Percentiles rank a stretch among this genome's conserved stretches.
phyloP scores from a whole-genome alignment of 2,888 invertebrate species.

The Dendrolimus houi region DNA sequence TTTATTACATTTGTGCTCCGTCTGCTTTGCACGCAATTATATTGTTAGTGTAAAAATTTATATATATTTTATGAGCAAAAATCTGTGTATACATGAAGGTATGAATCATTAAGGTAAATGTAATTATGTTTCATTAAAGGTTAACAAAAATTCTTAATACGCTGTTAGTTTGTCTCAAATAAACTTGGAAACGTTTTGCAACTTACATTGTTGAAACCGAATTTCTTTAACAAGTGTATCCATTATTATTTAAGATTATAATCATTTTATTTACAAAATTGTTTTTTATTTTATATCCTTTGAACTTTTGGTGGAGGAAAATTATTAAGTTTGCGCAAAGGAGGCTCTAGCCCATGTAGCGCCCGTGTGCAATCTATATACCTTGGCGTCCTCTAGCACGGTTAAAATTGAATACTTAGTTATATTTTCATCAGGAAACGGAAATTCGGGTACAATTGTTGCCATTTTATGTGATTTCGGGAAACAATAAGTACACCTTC shows the following conservation, averaged over 20 bases:
- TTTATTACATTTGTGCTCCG: slow-evolving; percentile 23
- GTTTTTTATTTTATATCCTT: slow-evolving; percentile 14
- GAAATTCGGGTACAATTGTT: too few species aligned
- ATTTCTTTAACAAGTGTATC: slow-evolving; percentile 50
- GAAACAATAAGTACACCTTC: too few species aligned
- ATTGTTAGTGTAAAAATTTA: slow-evolving; percentile 9
- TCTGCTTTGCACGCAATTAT: slow-evolving; percentile 18
- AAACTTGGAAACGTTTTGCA: not conserved
- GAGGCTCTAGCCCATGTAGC: too few species aligned
- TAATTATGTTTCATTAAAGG: not conserved
- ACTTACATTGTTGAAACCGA: slow-evolving; percentile 35
- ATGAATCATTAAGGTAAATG: slow-evolving; percentile 10
- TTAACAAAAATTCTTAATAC: slow-evolving; percentile 5
- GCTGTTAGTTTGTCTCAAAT: not conserved
- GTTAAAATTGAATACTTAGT: too few species aligned
- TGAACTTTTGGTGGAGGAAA: too few species aligned
- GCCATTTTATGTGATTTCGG: too few species aligned
- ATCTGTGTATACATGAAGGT: slow-evolving; percentile 15
- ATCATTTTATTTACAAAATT: slow-evolving; percentile 44
- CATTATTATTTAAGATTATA: slow-evolving; percentile 57
- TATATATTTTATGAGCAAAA: slow-evolving; percentile 28
- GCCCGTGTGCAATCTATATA: too few species aligned
- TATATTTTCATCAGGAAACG: too few species aligned
- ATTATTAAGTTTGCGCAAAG: too few species aligned
- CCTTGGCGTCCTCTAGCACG: too few species aligned